Percentiles rank a stretch among this genome's conserved stretches.
These are phyloP conservation scores for Tragelaphus imberbis DNA, from an alignment of 2,113 vertebrate genomes.

Conservation along the genomic window DNA sequence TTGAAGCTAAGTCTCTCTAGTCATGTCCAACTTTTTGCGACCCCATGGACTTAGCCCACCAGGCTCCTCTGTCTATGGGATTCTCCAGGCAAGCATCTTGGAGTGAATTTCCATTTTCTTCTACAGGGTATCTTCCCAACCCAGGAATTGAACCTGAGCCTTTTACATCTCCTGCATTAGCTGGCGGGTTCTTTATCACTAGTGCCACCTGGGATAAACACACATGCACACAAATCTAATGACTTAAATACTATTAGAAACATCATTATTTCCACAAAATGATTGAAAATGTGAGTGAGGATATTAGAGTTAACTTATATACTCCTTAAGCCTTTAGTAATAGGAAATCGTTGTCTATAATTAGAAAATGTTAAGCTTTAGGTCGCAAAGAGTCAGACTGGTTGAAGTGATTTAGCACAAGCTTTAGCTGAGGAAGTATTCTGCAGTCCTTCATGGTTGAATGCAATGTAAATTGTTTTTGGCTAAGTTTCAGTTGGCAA, in stretches of 20 bases:
- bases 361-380: slow-evolving; percentile 24
- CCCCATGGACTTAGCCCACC: neutral
- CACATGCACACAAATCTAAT: neutral
- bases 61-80: neutral
- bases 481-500: slow-evolving; percentile 45
- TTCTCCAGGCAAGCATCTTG: neutral
- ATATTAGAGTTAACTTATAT: neutral
- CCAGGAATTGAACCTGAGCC: neutral
- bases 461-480: slow-evolving; percentile 32
- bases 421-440: slow-evolving; percentile 13
- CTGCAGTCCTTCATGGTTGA: slow-evolving; percentile 5
- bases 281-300: neutral
- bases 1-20: neutral
- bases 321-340: neutral
- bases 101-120: neutral
- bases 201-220: neutral
- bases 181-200: neutral
- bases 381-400: neutral
- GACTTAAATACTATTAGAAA: neutral
- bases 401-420: neutral
- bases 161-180: neutral
- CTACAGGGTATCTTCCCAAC: neutral
- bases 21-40: neutral
- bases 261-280: neutral
- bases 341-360: neutral